Conservation (phyloP, 1,140 invertebrate species). For the Anastrepha ludens region DNA sequence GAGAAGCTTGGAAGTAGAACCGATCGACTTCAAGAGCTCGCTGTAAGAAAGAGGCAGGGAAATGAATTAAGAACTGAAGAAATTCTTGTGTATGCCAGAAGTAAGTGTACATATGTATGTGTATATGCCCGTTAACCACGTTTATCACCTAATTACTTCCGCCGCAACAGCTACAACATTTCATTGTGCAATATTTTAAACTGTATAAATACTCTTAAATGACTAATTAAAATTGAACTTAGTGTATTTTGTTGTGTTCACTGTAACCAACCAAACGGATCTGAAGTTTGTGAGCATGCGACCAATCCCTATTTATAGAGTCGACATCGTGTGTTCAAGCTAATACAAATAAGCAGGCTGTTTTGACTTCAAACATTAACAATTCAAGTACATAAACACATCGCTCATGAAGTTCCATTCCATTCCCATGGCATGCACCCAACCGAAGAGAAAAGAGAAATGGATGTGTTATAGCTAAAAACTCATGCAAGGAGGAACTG, state of each 20-base stretch:
- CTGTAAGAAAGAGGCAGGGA: constrained; percentile 59
- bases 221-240: not conserved
- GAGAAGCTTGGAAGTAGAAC: constrained; percentile 69
- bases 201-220: not conserved
- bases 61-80: not conserved
- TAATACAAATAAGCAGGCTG: not conserved
- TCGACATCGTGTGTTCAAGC: not conserved
- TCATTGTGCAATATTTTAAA: not conserved
- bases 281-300: not conserved
- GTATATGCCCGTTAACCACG: not conserved
- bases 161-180: constrained; percentile 37
- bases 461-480: not conserved
- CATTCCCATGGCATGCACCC: not conserved
- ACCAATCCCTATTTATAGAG: not conserved
- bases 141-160: constrained; percentile 15
- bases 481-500: not conserved
- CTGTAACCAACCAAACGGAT: not conserved
- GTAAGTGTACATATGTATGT: not conserved
- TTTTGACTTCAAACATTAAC: too few relatives aligned
- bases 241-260: not conserved
- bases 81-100: not conserved
- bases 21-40: constrained; percentile 68
- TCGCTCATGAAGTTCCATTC: not conserved
- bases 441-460: not conserved
- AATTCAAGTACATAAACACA: not conserved